These are phyloP conservation scores for Euplagia quadripunctaria DNA, from an alignment of 2,888 invertebrate genomes.

Conservation along the genomic window DNA sequence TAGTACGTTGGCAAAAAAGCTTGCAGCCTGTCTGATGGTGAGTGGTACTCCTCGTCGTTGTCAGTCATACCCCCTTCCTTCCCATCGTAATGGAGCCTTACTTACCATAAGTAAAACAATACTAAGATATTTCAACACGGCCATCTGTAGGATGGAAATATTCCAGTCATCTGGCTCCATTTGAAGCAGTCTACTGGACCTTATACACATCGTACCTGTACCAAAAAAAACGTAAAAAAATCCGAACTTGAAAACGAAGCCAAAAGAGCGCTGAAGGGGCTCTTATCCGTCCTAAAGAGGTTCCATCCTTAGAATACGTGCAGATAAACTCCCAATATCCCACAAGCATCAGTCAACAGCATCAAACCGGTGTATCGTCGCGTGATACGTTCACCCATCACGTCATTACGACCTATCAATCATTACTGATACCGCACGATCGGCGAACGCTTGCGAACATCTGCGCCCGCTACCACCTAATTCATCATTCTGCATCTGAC, in stretches of 20 bases:
- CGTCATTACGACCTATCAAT: conserved; percentile 51
- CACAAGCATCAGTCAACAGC: conserved; percentile 25
- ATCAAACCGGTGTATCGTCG: conserved; percentile 42
- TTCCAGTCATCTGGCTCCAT: neutral
- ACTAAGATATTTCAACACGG: neutral
- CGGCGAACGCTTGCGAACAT: conserved; percentile 45
- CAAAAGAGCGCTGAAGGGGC: neutral
- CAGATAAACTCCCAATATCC: conserved; percentile 7
- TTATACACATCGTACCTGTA: neutral
- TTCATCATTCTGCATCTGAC: conserved; percentile 43
- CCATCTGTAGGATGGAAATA: neutral
- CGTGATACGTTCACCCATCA: conserved; percentile 32
- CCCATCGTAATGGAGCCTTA: too few species aligned
- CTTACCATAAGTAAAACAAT: too few species aligned
- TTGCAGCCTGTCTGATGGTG: too few species aligned
- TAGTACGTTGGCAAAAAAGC: too few species aligned
- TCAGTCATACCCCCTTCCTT: too few species aligned
- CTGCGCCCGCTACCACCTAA: conserved; percentile 48
- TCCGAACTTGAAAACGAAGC: neutral
- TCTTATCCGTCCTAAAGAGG: neutral
- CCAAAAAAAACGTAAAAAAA: neutral
- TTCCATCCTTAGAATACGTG: neutral
- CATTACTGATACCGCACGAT: conserved; percentile 48
- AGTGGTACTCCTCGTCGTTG: too few species aligned
- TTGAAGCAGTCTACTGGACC: neutral